These are phyloP conservation scores for Danio rerio DNA, from an alignment of 2,113 vertebrate genomes.

Conservation along the genomic window DNA sequence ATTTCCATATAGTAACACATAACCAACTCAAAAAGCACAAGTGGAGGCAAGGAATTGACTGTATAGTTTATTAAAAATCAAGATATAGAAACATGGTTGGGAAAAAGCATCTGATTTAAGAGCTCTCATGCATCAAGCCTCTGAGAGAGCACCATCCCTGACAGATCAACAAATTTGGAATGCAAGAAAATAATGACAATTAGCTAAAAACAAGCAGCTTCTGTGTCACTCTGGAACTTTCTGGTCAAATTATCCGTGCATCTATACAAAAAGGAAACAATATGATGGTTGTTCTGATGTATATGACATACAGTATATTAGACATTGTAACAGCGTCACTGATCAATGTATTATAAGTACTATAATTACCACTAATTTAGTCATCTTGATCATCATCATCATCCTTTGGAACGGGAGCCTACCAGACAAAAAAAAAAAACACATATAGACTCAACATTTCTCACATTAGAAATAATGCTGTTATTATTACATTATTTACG, in stretches of 20 bases:
- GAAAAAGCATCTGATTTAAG: background rate
- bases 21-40: no score
- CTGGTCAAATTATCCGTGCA: constrained; percentile 12
- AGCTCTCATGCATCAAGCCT: constrained; percentile 4
- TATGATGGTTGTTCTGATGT: no score
- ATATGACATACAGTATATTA: no score
- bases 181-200: background rate
- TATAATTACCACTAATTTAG: constrained; percentile 28
- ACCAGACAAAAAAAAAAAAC: constrained; percentile 58
- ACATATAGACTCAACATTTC: no score
- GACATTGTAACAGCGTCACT: background rate
- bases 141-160: background rate
- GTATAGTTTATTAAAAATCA: background rate
- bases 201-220: constrained; percentile 7
- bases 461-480: no score
- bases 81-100: background rate
- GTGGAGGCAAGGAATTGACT: background rate
- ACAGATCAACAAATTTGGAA: background rate
- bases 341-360: background rate
- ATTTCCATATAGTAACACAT: no score
- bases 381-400: constrained; percentile 69
- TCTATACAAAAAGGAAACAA: background rate
- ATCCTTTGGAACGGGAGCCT: constrained; percentile 46
- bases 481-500: no score
- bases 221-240: background rate